A percentile compares a stretch with the other conserved stretches of the same genome.
Evolutionary conservation across 2,797 vertebrate species (phyloP).

Genomic region (Perodicticus potto): DNA sequence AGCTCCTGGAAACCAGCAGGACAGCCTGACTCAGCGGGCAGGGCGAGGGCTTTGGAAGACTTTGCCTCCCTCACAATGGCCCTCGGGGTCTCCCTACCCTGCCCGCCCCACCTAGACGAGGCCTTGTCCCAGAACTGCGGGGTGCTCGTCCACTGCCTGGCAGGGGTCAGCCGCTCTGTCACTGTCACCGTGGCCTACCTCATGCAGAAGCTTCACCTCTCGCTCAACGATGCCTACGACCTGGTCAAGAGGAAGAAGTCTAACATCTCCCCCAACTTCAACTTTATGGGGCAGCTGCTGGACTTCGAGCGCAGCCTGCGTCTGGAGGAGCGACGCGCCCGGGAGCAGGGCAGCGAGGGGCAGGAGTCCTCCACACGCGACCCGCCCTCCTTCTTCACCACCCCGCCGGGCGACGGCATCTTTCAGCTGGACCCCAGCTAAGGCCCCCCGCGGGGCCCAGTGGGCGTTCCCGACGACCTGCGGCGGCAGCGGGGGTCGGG

Average conservation of each 20-base stretch:
- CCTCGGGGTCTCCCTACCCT: not conserved
- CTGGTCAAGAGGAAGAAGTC: slow-evolving; percentile 99
- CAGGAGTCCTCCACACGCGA: slow-evolving; percentile 60
- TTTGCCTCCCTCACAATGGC: not conserved
- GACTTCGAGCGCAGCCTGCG: slow-evolving; percentile 92
- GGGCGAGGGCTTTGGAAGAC: not conserved
- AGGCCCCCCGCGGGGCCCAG: not conserved
- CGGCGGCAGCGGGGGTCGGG: not conserved
- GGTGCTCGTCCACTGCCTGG: slow-evolving; percentile 87
- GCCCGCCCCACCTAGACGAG: slow-evolving; percentile 78
- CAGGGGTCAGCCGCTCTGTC: slow-evolving; percentile 87
- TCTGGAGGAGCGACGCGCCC: slow-evolving; percentile 70
- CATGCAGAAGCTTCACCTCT: slow-evolving; percentile 92
- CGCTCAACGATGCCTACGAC: slow-evolving; percentile 98
- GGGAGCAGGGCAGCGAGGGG: not conserved
- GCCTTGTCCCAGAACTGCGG: slow-evolving; percentile 86
- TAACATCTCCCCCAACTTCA: slow-evolving; percentile 99
- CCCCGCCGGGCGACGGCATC: slow-evolving; percentile 83
- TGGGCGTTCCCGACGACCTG: not conserved
- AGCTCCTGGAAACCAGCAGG: not conserved
- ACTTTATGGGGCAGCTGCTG: slow-evolving; percentile 99
- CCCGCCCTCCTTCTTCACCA: slow-evolving; percentile 85
- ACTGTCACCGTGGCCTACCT: slow-evolving; percentile 88
- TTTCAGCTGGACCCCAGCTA: slow-evolving; percentile 86
- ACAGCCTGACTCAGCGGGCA: not conserved